Percentiles rank a stretch among this genome's conserved stretches.
phyloP scores from a whole-genome alignment of 2,113 vertebrate species.

The human region GRCh38 chr19:1753501-1754000 shows the following conservation, averaged over 20 bases:
- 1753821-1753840: constrained; percentile 83
- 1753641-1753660: constrained; percentile 69
- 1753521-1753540: constrained; percentile 65
- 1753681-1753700: constrained; percentile 95
- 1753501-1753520: constrained; percentile 79
- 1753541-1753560: constrained; percentile 16
- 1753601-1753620: constrained; percentile 61
- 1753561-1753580: constrained; percentile 63
- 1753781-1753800: constrained; percentile 88
- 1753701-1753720: constrained; percentile 91
- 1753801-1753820: constrained; percentile 93
- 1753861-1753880: constrained; percentile 94
- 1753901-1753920: constrained; percentile 92
- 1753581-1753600: constrained; percentile 63
- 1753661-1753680: constrained; percentile 98
- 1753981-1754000: constrained; percentile 97
- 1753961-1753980: constrained; percentile 95
- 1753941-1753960: constrained; percentile 95
- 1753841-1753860: constrained; percentile 90
- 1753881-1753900: constrained; percentile 93
- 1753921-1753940: constrained; percentile 96
- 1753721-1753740: constrained; percentile 95
- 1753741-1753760: constrained; percentile 90
- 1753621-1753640: constrained; percentile 48
- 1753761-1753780: constrained; percentile 94